Conservation (phyloP, 2,797 vertebrate species). For the Falco naumanni region DNA sequence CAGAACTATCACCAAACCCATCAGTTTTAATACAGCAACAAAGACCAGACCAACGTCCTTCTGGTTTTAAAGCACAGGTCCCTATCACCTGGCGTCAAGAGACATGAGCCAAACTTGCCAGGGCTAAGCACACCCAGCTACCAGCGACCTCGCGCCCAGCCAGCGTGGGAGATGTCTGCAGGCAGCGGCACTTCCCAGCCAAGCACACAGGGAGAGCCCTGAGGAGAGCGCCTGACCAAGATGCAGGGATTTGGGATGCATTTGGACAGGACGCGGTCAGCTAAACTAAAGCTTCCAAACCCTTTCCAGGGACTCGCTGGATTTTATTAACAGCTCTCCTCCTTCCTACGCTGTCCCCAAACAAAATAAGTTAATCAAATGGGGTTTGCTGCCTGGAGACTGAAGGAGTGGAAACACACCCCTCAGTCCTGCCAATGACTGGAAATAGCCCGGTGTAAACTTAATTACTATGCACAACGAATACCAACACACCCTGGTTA, state of each 20-base stretch:
- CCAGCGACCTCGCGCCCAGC: background rate
- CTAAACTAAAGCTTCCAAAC: background rate
- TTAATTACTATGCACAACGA: slow-evolving; percentile 1
- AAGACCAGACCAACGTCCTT: background rate
- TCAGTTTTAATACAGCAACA: accelerated
- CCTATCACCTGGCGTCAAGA: accelerated
- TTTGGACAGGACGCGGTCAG: background rate
- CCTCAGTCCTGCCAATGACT: background rate
- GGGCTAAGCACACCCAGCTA: background rate
- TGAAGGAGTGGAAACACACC: background rate
- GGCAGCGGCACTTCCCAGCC: background rate
- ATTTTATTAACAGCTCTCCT: background rate
- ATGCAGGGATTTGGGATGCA: background rate
- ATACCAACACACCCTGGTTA: slow-evolving; percentile 15
- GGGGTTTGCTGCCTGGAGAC: background rate
- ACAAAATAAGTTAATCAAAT: background rate
- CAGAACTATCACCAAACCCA: background rate
- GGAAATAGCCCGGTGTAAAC: background rate
- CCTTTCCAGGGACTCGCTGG: background rate
- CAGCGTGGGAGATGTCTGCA: background rate
- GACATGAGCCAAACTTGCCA: accelerated
- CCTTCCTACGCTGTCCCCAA: background rate
- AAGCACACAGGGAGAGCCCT: background rate
- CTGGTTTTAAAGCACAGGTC: background rate
- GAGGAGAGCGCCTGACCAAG: background rate